Percentiles rank a stretch among this genome's conserved stretches.
phyloP scores from a whole-genome alignment of 1,140 invertebrate genomes.

The Drosophila tsacasi region DNA sequence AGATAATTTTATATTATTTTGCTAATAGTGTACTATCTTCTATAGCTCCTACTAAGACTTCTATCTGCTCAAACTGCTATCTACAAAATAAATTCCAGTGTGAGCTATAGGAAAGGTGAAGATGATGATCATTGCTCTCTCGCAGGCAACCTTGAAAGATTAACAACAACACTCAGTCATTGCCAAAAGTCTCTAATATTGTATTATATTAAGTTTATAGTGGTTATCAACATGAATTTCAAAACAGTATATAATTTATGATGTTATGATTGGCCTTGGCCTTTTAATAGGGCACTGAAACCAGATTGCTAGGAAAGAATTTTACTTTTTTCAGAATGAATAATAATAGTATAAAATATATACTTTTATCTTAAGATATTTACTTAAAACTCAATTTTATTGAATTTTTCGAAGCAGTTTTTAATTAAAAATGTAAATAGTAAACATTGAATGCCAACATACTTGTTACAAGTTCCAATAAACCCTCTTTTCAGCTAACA shows the following conservation, averaged over 20 bases:
- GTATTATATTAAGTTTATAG: constrained; percentile 1
- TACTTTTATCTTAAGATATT: not conserved
- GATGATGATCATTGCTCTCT: not conserved
- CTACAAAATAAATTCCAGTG: not conserved
- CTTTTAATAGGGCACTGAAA: not conserved
- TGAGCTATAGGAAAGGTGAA: not conserved
- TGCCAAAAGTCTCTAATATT: not conserved
- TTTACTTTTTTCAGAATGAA: no score
- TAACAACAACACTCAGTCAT: not conserved
- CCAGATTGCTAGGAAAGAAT: not conserved
- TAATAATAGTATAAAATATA: no score
- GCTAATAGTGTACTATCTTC: not conserved
- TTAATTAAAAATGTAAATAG: not conserved
- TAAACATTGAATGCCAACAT: not conserved
- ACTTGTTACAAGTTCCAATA: not conserved
- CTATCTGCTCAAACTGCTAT: not conserved
- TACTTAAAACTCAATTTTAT: not conserved
- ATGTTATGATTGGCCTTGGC: not conserved
- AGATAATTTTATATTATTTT: not conserved
- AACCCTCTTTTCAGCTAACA: not conserved
- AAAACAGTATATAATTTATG: not conserved
- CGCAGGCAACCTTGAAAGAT: constrained; percentile 8
- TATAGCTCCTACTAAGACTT: not conserved
- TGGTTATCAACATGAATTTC: not conserved
- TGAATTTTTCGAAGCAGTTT: not conserved